These are phyloP conservation scores for Chloromyia formosa DNA, from an alignment of 2,888 invertebrate genomes.

Conservation along the genomic window DNA sequence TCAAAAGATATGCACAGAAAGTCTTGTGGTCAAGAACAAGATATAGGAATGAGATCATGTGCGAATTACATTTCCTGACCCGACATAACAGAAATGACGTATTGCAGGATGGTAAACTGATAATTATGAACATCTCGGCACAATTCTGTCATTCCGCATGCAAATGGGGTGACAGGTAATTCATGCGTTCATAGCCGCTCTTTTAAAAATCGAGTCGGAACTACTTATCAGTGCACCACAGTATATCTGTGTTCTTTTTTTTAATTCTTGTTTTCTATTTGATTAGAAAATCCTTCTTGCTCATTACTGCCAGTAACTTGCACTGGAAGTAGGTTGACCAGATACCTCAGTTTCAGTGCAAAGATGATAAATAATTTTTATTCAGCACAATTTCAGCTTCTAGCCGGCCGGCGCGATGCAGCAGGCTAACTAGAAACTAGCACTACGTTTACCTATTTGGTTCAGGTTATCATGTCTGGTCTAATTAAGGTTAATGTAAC, in stretches of 20 bases:
- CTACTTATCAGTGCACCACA: no score
- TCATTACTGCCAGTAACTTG: background rate
- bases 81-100: no score
- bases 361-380: no score
- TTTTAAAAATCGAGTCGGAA: no score
- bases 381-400: background rate
- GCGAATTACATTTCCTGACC: no score
- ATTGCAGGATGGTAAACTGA: no score
- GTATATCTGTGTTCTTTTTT: no score
- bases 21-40: no score
- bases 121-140: background rate
- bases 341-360: background rate
- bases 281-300: background rate
- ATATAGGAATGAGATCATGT: no score
- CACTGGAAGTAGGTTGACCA: background rate
- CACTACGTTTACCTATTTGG: background rate
- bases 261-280: no score
- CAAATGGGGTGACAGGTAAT: slow-evolving; percentile 9
- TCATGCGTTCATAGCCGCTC: background rate
- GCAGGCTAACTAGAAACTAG: no score
- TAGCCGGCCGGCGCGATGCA: background rate
- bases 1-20: no score
- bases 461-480: slow-evolving; percentile 23
- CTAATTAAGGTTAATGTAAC: slow-evolving; percentile 18
- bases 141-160: background rate